Evolutionary conservation across 2,797 vertebrate species (phyloP), one percentile per base, ranked within the genome.

Genomic region (Gymnoscopelus braueri): DNA sequence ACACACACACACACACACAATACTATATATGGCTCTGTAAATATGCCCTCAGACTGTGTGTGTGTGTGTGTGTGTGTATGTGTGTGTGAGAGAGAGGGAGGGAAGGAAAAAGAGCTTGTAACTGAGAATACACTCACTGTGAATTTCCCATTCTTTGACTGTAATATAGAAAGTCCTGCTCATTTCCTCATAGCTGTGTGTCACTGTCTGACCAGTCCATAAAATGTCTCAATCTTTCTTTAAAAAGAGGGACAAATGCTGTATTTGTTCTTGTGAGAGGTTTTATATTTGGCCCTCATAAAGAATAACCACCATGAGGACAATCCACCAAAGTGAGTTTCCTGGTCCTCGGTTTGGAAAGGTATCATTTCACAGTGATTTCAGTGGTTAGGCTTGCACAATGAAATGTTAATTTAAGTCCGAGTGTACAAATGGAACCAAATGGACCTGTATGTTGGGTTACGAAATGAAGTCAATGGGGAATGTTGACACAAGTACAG

Each of bases 11-110:
- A 65, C 60, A 70, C 72, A 72, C 80, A 77, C 72, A 79, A 23
- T 48, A 12, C 82, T 89, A 90, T 84, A 88, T 78, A 88, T 86
- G 87, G 77, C 77, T 82, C 15, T 78, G 80, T 81, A 86, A 90
- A 89, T 82, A 89, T 39, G 67, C 58, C 68, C 67, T 65, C 75
- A 84, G 79, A 82, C 75, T 60, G 78, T 64, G 74, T 78, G 84
- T 66, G 77, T 29, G 26, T 29, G 26, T 29, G 26, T 29, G 26
- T 29, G 26, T 29, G 26, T 29, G 26, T 4, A 2, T 4, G 26
- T 29, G 26, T 4, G 3, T 4, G 26, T 1, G 26, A 29, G 26
- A 29, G 26, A 29, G 26, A 29, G 26, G 1, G 19, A 19, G 19
- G 19, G 19, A 19, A 1, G 19, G 19, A 19, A 19, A 19, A 19